Conservation (phyloP, 2,797 vertebrate genomes). For the Carcharodon carcharias region DNA sequence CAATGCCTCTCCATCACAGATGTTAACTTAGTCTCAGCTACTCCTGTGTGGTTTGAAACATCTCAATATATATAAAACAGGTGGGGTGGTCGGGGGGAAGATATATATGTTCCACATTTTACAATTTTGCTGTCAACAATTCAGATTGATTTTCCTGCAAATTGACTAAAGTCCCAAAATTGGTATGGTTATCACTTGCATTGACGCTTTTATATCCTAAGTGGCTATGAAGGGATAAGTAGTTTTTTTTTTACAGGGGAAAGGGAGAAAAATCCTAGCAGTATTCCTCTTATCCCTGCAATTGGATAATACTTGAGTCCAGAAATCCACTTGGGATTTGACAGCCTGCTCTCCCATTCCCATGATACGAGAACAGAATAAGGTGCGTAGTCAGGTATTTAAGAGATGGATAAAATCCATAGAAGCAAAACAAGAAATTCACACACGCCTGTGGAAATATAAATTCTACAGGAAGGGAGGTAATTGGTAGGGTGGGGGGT, state of each 20-base stretch:
- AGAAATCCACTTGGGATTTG: constrained; percentile 15
- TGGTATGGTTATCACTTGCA: neutral
- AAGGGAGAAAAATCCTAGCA: neutral
- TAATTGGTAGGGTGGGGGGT: neutral
- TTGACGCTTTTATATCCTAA: neutral
- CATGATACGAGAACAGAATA: neutral
- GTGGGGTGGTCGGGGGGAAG: neutral
- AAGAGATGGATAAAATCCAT: neutral
- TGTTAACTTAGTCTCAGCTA: neutral
- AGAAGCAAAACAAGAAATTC: neutral
- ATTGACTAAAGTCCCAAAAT: neutral
- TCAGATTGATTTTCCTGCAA: neutral
- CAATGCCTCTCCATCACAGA: neutral
- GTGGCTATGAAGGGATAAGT: neutral
- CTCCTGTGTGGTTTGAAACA: neutral
- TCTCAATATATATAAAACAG: neutral
- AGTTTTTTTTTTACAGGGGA: neutral
- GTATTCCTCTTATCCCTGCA: neutral
- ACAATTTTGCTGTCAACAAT: neutral
- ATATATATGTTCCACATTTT: neutral
- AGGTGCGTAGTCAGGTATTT: neutral
- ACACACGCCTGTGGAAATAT: neutral
- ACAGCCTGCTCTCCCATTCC: neutral
- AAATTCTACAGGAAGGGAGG: neutral
- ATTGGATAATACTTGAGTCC: neutral